Conservation (phyloP, 1,140 invertebrate genomes). For the Aphidius ervi region DNA sequence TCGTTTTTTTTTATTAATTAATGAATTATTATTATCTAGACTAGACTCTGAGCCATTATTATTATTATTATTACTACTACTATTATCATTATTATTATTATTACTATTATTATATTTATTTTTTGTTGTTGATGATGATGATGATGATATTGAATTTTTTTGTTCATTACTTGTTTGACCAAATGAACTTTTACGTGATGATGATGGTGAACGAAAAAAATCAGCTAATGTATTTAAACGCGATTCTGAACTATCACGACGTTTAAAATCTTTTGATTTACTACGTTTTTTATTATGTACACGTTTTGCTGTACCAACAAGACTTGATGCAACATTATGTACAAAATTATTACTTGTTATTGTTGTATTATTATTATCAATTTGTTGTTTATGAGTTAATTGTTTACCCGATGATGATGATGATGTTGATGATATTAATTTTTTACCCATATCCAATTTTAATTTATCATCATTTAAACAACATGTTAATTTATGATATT, state of each 20-base stretch:
- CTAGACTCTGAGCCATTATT: slow-evolving; percentile 42
- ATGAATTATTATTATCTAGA: slow-evolving; percentile 40
- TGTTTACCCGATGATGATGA: too few species aligned
- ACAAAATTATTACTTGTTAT: slow-evolving; percentile 35
- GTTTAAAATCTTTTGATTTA: slow-evolving; percentile 47
- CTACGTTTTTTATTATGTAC: slow-evolving; percentile 46
- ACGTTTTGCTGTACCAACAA: slow-evolving; percentile 40
- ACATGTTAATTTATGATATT: too few species aligned
- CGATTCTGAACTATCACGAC: slow-evolving; percentile 48
- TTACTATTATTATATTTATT: too few species aligned
- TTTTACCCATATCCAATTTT: too few species aligned
- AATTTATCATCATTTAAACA: too few species aligned
- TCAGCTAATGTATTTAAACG: slow-evolving; percentile 44
- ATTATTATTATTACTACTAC: slow-evolving; percentile 36
- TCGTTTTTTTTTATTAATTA: slow-evolving; percentile 17
- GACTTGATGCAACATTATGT: slow-evolving; percentile 36
- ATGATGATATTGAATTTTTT: slow-evolving; percentile 35
- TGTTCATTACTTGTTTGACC: slow-evolving; percentile 36
- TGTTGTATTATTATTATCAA: slow-evolving; percentile 17
- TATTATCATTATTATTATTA: not conserved
- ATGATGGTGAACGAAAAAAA: slow-evolving; percentile 50
- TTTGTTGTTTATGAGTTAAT: too few species aligned
- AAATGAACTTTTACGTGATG: slow-evolving; percentile 46
- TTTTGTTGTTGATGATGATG: too few species aligned
- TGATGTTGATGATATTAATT: too few species aligned